These are phyloP conservation scores for Gastracanthus pulcherrimus DNA, from an alignment of 2,888 invertebrate species.

Conservation along the genomic window DNA sequence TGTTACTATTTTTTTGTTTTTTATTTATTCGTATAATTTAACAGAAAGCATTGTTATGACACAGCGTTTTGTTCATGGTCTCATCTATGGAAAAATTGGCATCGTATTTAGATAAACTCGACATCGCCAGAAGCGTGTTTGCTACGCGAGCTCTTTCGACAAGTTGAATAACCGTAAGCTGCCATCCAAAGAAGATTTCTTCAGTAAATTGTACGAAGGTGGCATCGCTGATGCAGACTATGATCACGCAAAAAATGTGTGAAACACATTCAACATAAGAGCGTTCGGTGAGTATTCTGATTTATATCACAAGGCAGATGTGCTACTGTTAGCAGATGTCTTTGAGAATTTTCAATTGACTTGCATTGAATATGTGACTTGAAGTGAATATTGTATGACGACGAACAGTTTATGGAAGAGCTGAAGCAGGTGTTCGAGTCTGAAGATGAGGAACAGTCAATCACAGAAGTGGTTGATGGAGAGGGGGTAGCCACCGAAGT, in stretches of 20 bases:
- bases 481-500: too few relatives aligned
- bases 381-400: too few relatives aligned
- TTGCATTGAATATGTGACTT: too few relatives aligned
- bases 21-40: too few relatives aligned
- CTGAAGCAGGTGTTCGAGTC: too few relatives aligned
- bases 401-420: too few relatives aligned
- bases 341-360: conserved; percentile 40
- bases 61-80: too few relatives aligned
- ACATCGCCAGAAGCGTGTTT: neutral
- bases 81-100: neutral
- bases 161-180: neutral
- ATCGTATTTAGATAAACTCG: neutral
- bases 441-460: too few relatives aligned
- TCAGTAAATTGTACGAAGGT: neutral
- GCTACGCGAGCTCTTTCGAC: neutral
- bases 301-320: neutral
- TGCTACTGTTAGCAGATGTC: conserved; percentile 32
- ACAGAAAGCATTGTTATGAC: too few relatives aligned
- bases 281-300: neutral
- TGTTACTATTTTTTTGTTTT: too few relatives aligned
- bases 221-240: neutral
- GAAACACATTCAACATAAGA: neutral
- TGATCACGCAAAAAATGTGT: neutral
- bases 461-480: too few relatives aligned
- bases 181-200: neutral